A percentile compares a stretch with the other conserved stretches of the same genome.
phyloP scores from a whole-genome alignment of 2,797 vertebrate species.

The Manis javanica region DNA sequence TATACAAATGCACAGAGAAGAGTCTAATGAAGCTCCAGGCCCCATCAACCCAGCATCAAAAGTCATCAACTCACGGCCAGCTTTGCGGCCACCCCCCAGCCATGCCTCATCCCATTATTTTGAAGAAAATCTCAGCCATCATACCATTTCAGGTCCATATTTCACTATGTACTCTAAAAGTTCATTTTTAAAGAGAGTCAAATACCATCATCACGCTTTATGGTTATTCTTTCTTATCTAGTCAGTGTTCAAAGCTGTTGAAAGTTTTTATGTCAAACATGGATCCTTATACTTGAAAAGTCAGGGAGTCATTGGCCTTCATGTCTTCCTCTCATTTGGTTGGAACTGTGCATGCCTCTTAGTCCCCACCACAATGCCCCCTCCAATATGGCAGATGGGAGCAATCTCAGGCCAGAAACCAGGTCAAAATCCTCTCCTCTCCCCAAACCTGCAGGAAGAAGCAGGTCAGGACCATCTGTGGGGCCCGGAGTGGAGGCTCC shows the following conservation, averaged over 20 bases:
- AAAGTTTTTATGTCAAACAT: background rate
- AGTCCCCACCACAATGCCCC: no score
- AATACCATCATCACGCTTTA: background rate
- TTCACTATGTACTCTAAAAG: background rate
- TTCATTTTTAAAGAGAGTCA: background rate
- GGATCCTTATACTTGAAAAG: background rate
- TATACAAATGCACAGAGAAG: background rate
- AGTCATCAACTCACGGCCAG: background rate
- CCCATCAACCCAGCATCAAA: no score
- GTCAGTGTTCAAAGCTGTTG: background rate
- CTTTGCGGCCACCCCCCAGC: background rate
- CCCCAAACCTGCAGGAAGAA: background rate
- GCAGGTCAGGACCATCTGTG: rapidly evolving
- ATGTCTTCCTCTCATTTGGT: background rate
- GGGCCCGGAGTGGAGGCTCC: background rate
- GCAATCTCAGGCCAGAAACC: background rate
- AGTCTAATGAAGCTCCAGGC: background rate
- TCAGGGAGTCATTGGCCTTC: background rate
- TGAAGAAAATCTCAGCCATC: background rate
- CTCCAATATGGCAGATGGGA: background rate
- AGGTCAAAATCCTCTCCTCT: background rate
- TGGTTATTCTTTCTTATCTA: background rate
- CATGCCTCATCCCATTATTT: background rate
- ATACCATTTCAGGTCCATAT: no score
- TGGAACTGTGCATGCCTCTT: background rate